phyloP scores from a whole-genome alignment of 2,888 invertebrate species.

The Leistus spinibarbis region DNA sequence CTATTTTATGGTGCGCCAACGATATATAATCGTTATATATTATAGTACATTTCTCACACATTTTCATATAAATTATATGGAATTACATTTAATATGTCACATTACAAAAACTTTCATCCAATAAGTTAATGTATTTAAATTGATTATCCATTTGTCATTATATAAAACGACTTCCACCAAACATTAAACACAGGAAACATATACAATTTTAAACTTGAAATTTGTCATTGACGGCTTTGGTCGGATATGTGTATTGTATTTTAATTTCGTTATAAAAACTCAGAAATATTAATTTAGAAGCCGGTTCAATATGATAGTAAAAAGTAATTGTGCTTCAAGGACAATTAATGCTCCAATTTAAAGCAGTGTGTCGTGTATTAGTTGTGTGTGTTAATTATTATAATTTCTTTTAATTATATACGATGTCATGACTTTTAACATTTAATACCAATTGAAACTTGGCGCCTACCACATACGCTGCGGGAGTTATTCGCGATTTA shows the following conservation, averaged over 20 bases:
- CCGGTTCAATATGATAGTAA: background rate
- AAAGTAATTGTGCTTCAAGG: background rate
- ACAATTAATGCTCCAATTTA: background rate
- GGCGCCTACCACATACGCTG: background rate
- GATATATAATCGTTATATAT: too few species aligned
- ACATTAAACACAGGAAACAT: background rate
- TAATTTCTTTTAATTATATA: background rate
- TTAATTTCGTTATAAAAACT: background rate
- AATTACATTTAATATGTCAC: background rate
- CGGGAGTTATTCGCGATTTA: background rate
- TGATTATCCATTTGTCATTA: background rate
- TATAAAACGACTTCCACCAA: background rate
- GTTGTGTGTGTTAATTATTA: background rate
- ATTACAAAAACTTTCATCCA: background rate
- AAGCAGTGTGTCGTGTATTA: background rate
- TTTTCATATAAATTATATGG: too few species aligned
- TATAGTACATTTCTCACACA: too few species aligned
- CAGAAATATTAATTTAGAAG: background rate
- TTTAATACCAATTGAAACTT: background rate
- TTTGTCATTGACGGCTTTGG: background rate
- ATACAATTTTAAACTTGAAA: background rate
- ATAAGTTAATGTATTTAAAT: background rate
- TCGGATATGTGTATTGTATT: background rate
- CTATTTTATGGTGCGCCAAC: too few species aligned
- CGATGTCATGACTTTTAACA: background rate